Evolutionary conservation across 2,797 vertebrate species (phyloP).

Genomic region (Sciurus carolinensis): DNA sequence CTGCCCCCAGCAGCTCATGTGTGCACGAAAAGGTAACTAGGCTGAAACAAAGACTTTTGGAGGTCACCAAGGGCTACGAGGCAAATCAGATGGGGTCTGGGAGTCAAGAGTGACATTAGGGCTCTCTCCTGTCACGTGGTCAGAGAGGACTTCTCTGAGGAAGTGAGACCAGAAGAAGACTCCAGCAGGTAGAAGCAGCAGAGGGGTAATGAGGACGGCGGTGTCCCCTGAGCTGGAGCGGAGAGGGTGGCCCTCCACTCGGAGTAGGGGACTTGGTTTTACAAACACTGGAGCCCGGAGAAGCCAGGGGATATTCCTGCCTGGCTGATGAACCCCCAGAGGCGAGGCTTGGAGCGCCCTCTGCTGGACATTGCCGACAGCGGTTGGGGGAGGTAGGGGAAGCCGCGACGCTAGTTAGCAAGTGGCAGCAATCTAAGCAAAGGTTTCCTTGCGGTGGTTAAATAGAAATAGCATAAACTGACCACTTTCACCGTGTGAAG

Average conservation of each 20-base stretch:
- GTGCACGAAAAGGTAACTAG: not conserved
- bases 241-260: not conserved
- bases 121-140: not conserved
- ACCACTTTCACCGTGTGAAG: too few species aligned
- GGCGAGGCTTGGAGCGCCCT: too few species aligned
- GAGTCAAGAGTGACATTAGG: too few species aligned
- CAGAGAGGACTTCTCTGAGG: not conserved
- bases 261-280: too few species aligned
- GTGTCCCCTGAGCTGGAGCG: not conserved
- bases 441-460: too few species aligned
- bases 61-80: not conserved
- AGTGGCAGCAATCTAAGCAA: too few species aligned
- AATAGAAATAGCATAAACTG: too few species aligned
- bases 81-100: not conserved
- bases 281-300: too few species aligned
- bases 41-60: not conserved
- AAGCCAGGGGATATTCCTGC: fast-evolving
- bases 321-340: too few species aligned
- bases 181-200: not conserved
- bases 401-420: too few species aligned
- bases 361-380: too few species aligned
- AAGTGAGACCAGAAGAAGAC: not conserved
- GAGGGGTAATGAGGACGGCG: not conserved
- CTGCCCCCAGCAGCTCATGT: not conserved
- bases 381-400: too few species aligned